Base-by-base conservation (phyloP, 2,113 vertebrate species). In the Microcebus ravelobensis region DNA sequence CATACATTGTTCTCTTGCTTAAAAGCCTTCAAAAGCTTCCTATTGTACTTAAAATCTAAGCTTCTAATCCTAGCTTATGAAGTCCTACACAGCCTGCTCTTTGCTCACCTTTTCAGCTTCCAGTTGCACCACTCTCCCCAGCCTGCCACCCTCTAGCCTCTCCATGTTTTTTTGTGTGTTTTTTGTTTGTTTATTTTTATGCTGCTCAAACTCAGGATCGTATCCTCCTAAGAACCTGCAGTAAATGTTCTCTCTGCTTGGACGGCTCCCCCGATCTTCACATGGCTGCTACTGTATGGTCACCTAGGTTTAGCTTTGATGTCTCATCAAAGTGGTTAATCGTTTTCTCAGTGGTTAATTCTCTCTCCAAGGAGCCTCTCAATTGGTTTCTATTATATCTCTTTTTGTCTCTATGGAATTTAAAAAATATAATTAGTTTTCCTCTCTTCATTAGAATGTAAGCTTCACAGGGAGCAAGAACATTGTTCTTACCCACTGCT, bases 41-140 rank as follows among this genome's bases (percentile, higher is more conserved):
- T 82, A 1, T 17, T 39, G 8, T n/a, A 52, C 36, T 39, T 87
- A n/a, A 96, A 88, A 88, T 29, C 50, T 55, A 12, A 84, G 52
- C 39, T 57, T 67, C 34, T 25, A 67, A 52, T 29, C 52, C 29
- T 9, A 39, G 42, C 15, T 92, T 83, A 50, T 15, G 34, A 76
- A 68, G 27, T 45, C 45, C 70, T 31, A 8, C 48, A 70, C 17
- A 87, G 61, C 31, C 57, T 57, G 39, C 6, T 77, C 65, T 68
- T 82, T 65, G 36, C 27, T 76, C 1, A n/a, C 27, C 4, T 36
- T 20, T 48, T 71, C 11, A 34, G 63, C 55, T 55, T 70, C 42
- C 1, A 2, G 23, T 0, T 36, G 6, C 6, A 71, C 27, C 7
- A 31, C 36, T 45, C 59, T 39, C 48, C 23, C 61, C 0, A 48